Conservation (phyloP, 2,113 vertebrate species). For the Alligator mississippiensis region DNA sequence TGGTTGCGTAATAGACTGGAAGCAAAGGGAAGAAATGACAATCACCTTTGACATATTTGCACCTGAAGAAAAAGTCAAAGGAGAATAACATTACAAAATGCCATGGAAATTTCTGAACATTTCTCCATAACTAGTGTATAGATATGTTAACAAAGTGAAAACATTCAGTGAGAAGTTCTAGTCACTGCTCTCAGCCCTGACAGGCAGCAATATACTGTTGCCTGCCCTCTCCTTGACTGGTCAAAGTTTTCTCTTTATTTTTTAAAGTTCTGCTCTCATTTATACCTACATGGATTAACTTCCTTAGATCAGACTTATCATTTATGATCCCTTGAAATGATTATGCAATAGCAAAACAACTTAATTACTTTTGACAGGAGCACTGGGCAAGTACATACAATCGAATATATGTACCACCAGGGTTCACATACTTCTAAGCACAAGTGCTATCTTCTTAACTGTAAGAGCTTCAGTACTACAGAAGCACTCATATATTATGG, state of each 20-base stretch:
- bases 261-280: not conserved
- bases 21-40: conserved; percentile 2
- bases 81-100: conserved; percentile 14
- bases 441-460: not conserved
- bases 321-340: not conserved
- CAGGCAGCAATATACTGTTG: not conserved
- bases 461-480: conserved; percentile 13
- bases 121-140: not conserved
- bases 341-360: not conserved
- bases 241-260: not conserved
- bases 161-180: not conserved
- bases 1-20: conserved; percentile 32
- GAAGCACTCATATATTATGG: conserved; percentile 36
- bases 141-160: not conserved
- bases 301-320: not conserved
- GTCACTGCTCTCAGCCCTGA: not conserved
- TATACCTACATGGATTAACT: not conserved
- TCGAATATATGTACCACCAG: not conserved
- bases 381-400: not conserved
- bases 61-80: not conserved
- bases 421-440: not conserved
- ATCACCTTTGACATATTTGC: conserved; percentile 35
- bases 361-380: not conserved
- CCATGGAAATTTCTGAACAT: conserved; percentile 8
- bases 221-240: not conserved